Conservation (phyloP, 1,140 invertebrate genomes). For the Ostrea denselamellosa region DNA sequence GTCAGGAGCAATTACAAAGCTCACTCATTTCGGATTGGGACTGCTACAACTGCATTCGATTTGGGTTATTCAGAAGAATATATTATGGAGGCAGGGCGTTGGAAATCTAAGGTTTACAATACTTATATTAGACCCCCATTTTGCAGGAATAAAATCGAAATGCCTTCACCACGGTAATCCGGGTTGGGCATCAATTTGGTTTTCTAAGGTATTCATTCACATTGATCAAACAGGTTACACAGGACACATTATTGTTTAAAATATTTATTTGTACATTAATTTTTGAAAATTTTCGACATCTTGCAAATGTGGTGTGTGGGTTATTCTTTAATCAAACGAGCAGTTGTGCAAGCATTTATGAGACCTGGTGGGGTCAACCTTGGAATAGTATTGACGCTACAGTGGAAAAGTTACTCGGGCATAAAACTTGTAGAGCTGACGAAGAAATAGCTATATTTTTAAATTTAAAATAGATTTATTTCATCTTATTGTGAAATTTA, state of each 20-base stretch:
- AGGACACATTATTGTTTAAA: background rate
- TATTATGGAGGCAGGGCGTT: slow-evolving; percentile 47
- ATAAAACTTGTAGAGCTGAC: background rate
- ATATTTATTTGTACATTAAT: too few relatives aligned
- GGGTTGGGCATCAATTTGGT: too few relatives aligned
- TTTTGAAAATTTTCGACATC: too few relatives aligned
- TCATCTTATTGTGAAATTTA: too few relatives aligned
- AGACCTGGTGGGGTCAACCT: too few relatives aligned
- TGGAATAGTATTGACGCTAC: background rate
- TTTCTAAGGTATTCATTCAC: background rate
- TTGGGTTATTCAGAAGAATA: slow-evolving; percentile 44
- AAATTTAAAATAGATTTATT: too few relatives aligned
- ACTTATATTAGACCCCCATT: slow-evolving; percentile 33
- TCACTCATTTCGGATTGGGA: slow-evolving; percentile 47
- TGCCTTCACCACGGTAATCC: too few relatives aligned
- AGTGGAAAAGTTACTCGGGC: background rate
- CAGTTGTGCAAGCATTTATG: too few relatives aligned
- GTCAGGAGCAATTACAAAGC: slow-evolving; percentile 42
- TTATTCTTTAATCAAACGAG: too few relatives aligned
- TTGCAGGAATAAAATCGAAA: background rate
- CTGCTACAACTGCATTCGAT: slow-evolving; percentile 34
- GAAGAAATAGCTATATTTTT: too few relatives aligned
- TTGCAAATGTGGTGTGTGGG: too few relatives aligned
- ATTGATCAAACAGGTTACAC: too few relatives aligned
- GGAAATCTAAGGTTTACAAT: slow-evolving; percentile 45